Conservation (phyloP, 2,797 vertebrate genomes). For the Siniperca obscura region DNA sequence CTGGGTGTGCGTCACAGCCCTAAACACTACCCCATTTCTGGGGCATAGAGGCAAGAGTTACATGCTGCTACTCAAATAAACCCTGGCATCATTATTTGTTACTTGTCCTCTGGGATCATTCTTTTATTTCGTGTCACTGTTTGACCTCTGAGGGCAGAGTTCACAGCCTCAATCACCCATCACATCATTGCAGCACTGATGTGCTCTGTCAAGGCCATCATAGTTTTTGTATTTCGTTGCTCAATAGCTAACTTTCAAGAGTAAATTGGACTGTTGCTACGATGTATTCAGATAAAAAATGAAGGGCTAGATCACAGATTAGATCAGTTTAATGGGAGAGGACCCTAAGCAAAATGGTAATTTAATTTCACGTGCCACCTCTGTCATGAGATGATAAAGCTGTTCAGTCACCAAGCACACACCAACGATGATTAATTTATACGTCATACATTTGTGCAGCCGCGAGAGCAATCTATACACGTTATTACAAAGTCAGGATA, state of each 20-base stretch:
- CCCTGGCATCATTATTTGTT: not conserved
- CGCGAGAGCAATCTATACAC: not conserved
- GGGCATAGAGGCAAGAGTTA: not conserved
- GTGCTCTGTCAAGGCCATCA: not conserved
- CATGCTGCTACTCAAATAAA: not conserved
- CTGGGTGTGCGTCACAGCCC: not conserved
- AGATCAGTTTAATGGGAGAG: slow-evolving; percentile 1
- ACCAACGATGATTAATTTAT: not conserved
- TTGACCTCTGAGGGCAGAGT: slow-evolving; percentile 26
- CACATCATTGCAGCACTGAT: slow-evolving; percentile 18
- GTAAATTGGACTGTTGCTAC: not conserved
- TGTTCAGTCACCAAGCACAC: not conserved
- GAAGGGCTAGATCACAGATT: not conserved
- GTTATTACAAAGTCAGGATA: not conserved
- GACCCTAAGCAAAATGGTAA: not conserved
- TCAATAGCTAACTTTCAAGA: slow-evolving; percentile 2
- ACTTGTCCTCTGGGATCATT: not conserved
- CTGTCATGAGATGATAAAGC: not conserved
- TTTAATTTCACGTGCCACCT: not conserved
- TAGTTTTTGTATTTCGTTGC: not conserved
- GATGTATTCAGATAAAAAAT: not conserved
- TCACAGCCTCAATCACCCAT: slow-evolving; percentile 24
- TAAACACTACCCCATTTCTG: not conserved
- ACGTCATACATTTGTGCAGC: not conserved
- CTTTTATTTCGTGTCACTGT: not conserved